Conservation (phyloP, 2,888 invertebrate genomes). For the Fragum whitleyi region DNA sequence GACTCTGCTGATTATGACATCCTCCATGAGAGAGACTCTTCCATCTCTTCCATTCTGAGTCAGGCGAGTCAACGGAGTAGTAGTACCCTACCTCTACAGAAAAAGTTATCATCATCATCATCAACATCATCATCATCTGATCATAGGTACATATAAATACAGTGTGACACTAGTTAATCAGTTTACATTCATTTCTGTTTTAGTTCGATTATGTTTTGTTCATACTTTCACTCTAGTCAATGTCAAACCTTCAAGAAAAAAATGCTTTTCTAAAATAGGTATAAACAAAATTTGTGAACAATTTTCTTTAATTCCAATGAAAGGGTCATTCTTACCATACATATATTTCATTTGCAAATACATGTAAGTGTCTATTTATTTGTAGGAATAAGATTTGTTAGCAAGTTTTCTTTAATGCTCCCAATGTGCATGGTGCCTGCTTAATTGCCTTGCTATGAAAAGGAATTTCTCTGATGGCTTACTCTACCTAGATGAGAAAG, state of each 20-base stretch:
- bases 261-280: too few species aligned
- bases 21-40: constrained; percentile 59
- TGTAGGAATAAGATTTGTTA: too few species aligned
- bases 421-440: neutral
- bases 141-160: constrained; percentile 59
- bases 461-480: too few species aligned
- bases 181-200: constrained; percentile 6
- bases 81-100: constrained; percentile 70
- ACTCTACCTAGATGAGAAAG: too few species aligned
- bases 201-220: neutral
- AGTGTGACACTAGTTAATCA: neutral
- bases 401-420: too few species aligned
- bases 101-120: constrained; percentile 67
- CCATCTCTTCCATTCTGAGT: constrained; percentile 62
- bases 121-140: constrained; percentile 35
- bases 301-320: too few species aligned
- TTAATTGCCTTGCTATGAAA: neutral
- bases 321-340: too few species aligned
- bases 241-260: too few species aligned
- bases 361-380: too few species aligned
- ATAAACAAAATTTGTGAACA: too few species aligned
- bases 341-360: too few species aligned
- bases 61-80: constrained; percentile 64
- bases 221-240: neutral
- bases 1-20: constrained; percentile 34